Evolutionary conservation across 2,113 vertebrate species (phyloP), one percentile per base, ranked within the genome.

Genomic region (Triplophysa rosa): DNA sequence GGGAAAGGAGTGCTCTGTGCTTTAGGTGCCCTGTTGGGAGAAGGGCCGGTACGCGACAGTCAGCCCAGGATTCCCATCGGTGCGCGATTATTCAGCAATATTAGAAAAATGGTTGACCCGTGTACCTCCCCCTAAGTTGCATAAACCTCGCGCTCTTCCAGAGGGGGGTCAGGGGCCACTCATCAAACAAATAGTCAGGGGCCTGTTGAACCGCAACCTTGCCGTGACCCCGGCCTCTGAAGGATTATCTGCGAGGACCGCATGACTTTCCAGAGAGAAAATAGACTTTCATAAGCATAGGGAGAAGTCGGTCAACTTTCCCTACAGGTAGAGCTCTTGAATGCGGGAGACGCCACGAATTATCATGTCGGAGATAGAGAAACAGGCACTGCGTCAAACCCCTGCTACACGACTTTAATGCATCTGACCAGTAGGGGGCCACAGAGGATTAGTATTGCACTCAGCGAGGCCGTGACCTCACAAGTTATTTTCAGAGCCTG

Each of bases 391-490:
- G 61, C 11, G 72, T 47, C 47, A 23, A 65, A 77, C 29, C 49
- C 24, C 62, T 82, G 61, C 54, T 13, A 69, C 54, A 71, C 29
- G 40, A 67, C 61, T 72, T 49, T 16, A 66, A 71, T 62, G 52
- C 42, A 9, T 94, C 91, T 92, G 89, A 91, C 92, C 93, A 93
- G 92, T 89, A 94, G 93, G 93, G 93, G 93, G 92, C 89, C 93
- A 93, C 88, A 93, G 90, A 93, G 92, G 90, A 92, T 93, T 87
- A 92, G 91, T 87, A 90, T 91, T 93, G 90, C 23, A 89, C 90
- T 92, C 89, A 87, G 74, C 88, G 89, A 93, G 92, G 89, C 91
- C 89, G 88, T 91, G 91, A 90, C 92, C 91, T 89, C 49, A 65
- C 10, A 23, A 16, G 54, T 21, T 29, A 73, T 64, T 21, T 63